Evolutionary conservation across 2,113 vertebrate species (phyloP).

Genomic region (Tragelaphus buxtoni): DNA sequence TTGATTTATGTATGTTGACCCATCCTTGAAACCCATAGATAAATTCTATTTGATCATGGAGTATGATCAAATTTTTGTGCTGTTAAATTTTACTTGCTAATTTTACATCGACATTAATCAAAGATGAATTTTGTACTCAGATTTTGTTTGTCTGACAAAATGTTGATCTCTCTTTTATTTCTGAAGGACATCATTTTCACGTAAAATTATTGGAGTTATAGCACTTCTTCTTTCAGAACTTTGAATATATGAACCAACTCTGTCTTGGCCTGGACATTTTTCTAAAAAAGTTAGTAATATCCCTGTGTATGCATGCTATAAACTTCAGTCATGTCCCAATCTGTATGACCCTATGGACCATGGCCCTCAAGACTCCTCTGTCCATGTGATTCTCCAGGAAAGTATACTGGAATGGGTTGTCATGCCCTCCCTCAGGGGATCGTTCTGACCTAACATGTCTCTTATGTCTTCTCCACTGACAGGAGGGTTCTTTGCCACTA

Average conservation of each 20-base stretch:
- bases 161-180: neutral
- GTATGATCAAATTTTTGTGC: neutral
- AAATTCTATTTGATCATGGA: neutral
- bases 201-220: neutral
- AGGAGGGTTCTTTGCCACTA: neutral
- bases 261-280: neutral
- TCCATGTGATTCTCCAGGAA: neutral
- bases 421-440: neutral
- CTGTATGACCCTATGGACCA: neutral
- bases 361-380: neutral
- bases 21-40: neutral
- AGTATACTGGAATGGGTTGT: neutral
- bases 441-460: neutral
- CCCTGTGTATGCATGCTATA: neutral
- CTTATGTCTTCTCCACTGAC: neutral
- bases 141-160: neutral
- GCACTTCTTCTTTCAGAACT: neutral
- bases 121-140: neutral
- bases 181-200: neutral
- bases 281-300: neutral
- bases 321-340: neutral
- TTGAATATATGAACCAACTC: neutral
- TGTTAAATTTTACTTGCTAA: neutral
- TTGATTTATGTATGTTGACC: neutral
- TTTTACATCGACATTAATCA: neutral